These are phyloP conservation scores for Acleris sparsana DNA, from an alignment of 2,888 invertebrate species.

Conservation along the genomic window DNA sequence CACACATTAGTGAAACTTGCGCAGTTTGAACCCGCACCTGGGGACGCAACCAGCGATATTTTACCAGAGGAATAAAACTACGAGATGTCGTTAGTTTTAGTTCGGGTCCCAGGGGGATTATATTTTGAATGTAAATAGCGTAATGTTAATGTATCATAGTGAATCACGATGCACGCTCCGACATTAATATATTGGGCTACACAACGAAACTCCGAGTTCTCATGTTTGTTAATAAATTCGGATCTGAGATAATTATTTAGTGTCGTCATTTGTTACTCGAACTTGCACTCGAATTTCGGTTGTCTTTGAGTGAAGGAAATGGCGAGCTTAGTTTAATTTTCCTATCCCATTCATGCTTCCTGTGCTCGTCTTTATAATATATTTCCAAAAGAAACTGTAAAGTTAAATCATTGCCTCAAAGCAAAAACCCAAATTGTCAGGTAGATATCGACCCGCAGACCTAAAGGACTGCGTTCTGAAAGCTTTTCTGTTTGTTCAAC, in stretches of 20 bases:
- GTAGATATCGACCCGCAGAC: constrained; percentile 33
- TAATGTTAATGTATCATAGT: constrained; percentile 34
- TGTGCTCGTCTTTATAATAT: too few species aligned
- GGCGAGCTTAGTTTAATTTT: too few species aligned
- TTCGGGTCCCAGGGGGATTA: constrained; percentile 49
- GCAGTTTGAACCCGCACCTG: constrained; percentile 76
- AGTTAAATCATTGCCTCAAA: constrained; percentile 3
- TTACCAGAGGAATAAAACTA: constrained; percentile 66
- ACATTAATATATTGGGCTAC: constrained; percentile 22
- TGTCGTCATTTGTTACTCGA: constrained; percentile 14
- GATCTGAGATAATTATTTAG: constrained; percentile 32
- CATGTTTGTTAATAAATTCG: constrained; percentile 23
- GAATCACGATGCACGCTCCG: constrained; percentile 24
- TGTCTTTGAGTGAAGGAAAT: neutral
- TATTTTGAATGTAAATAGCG: constrained; percentile 36
- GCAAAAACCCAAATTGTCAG: constrained; percentile 30
- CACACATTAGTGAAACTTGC: constrained; percentile 80
- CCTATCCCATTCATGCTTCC: too few species aligned
- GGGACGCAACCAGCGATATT: constrained; percentile 71
- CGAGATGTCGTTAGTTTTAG: constrained; percentile 66
- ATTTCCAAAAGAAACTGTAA: neutral
- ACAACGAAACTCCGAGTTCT: constrained; percentile 11
- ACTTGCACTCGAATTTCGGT: neutral
- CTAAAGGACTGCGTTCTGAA: constrained; percentile 51
- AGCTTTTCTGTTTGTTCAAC: constrained; percentile 61